Conservation (phyloP, 2,888 invertebrate genomes). For the Panzeria rudis region DNA sequence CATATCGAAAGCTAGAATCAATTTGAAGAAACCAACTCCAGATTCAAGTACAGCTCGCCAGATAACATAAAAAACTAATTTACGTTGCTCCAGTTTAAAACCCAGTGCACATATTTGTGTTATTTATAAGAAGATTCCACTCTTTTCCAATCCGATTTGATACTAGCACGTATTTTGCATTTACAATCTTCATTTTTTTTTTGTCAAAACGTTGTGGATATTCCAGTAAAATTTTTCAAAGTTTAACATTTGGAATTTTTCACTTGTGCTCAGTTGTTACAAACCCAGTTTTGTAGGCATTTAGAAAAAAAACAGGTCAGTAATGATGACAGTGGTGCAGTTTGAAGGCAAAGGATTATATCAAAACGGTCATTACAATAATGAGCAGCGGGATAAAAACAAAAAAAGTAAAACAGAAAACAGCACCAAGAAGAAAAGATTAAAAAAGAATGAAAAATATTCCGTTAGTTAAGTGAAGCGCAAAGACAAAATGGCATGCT, state of each 20-base stretch:
- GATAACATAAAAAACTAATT: no score
- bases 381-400: conserved; percentile 77
- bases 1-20: no score
- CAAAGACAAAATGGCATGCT: conserved; percentile 52
- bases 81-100: no score
- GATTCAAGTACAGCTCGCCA: no score
- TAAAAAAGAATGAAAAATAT: conserved; percentile 50
- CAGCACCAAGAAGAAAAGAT: conserved; percentile 14
- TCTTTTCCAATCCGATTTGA: conserved; percentile 26
- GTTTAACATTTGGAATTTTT: conserved; percentile 63
- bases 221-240: conserved; percentile 33
- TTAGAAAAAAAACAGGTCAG: conserved; percentile 23
- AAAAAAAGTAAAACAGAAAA: background rate
- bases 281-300: conserved; percentile 74
- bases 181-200: conserved; percentile 25
- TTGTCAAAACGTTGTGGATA: conserved; percentile 46
- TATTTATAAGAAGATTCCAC: background rate
- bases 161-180: conserved; percentile 60
- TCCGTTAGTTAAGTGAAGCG: conserved; percentile 46
- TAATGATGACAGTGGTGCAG: conserved; percentile 26
- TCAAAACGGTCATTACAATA: conserved; percentile 81
- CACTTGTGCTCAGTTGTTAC: conserved; percentile 52
- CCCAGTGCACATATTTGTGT: no score
- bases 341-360: conserved; percentile 62
- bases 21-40: no score